These are phyloP conservation scores for Hystrix cristata DNA, from an alignment of 2,113 vertebrate genomes.

Conservation along the genomic window DNA sequence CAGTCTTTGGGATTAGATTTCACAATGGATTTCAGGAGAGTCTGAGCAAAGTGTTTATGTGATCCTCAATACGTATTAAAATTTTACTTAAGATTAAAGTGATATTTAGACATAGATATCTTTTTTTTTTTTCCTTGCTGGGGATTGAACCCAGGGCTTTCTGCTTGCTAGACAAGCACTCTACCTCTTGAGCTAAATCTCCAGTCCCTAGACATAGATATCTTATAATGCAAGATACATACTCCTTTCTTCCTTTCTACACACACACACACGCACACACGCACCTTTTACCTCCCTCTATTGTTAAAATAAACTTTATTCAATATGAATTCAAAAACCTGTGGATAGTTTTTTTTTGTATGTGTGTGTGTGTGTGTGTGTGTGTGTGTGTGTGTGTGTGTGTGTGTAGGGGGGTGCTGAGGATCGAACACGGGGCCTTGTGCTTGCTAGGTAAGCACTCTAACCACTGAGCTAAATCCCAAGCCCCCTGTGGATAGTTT, in stretches of 20 bases:
- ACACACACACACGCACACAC: background rate
- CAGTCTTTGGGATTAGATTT: background rate
- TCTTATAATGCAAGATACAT: background rate
- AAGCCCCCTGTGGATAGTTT: background rate
- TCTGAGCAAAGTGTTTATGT: background rate
- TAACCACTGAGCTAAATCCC: no score
- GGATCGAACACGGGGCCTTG: no score
- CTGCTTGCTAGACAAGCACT: no score
- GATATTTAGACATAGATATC: background rate
- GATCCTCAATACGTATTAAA: background rate
- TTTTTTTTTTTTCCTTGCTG: no score
- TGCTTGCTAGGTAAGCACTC: no score
- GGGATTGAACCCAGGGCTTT: no score
- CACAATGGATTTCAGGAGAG: background rate
- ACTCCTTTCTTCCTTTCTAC: background rate
- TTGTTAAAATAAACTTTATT: background rate
- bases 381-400: no score
- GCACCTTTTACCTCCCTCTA: background rate
- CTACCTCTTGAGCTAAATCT: no score
- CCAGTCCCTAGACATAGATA: background rate
- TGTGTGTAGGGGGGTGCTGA: no score
- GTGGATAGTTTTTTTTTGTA: background rate
- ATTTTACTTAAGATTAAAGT: constrained; percentile 20
- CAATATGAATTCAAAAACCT: background rate
- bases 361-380: no score